A percentile compares a stretch with the other conserved stretches of the same genome.
Conservation (phyloP, 1,140 invertebrate genomes). For the Panulirus ornatus region DNA sequence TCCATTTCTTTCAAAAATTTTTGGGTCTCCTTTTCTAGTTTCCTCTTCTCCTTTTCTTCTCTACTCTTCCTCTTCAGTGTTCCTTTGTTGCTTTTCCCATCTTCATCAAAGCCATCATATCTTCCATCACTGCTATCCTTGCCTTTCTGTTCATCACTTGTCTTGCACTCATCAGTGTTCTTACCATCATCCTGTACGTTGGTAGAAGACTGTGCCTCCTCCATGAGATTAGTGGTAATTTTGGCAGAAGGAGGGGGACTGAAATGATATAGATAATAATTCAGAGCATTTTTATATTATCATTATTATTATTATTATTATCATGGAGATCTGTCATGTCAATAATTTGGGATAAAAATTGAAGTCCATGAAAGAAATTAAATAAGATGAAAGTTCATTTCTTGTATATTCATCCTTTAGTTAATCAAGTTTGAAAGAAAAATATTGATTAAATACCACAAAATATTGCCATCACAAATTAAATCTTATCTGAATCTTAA, state of each 20-base stretch:
- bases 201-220: not conserved
- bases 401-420: no score
- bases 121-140: constrained; percentile 25
- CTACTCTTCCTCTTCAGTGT: constrained; percentile 27
- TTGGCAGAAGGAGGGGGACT: not conserved
- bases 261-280: not conserved
- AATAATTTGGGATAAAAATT: no score
- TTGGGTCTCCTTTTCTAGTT: constrained; percentile 32
- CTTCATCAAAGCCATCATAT: constrained; percentile 13
- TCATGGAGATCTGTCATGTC: no score
- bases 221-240: not conserved
- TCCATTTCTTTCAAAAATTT: constrained; percentile 44
- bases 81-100: constrained; percentile 19
- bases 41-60: constrained; percentile 46
- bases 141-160: constrained; percentile 6
- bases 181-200: not conserved
- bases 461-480: no score
- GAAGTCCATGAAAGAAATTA: no score
- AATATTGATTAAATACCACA: no score
- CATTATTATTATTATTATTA: no score
- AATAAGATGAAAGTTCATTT: no score
- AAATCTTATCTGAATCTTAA: not conserved
- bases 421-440: no score
- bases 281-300: not conserved
- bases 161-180: constrained; percentile 26